These are phyloP conservation scores for Antitype chi DNA, from an alignment of 2,888 invertebrate genomes.

Conservation along the genomic window DNA sequence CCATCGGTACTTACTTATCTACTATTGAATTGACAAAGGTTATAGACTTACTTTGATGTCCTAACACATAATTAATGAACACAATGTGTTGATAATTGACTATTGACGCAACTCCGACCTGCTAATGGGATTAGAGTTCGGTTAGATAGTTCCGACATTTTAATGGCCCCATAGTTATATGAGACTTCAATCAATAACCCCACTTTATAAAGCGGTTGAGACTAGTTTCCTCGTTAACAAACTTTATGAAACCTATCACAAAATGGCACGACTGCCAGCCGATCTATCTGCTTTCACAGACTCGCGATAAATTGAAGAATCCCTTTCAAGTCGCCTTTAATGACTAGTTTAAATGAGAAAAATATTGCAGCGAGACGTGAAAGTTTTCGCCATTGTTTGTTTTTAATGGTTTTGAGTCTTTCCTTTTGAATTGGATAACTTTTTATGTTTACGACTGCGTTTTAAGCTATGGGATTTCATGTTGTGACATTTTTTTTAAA, in stretches of 20 bases:
- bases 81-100: conserved; percentile 37
- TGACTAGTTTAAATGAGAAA: conserved; percentile 24
- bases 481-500: neutral
- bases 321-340: conserved; percentile 28
- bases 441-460: neutral
- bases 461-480: neutral
- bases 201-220: conserved; percentile 58
- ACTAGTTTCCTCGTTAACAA: conserved; percentile 66
- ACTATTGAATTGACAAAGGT: neutral
- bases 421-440: neutral
- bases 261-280: conserved; percentile 47
- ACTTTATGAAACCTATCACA: conserved; percentile 66
- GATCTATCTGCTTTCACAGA: conserved; percentile 32
- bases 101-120: conserved; percentile 36
- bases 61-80: conserved; percentile 7
- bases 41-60: neutral
- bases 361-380: conserved; percentile 18
- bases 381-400: neutral
- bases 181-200: conserved; percentile 62
- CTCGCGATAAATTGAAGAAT: conserved; percentile 40
- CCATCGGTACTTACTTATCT: neutral
- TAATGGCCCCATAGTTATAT: conserved; percentile 50
- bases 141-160: conserved; percentile 42
- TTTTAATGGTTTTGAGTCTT: conserved; percentile 6
- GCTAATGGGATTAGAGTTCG: conserved; percentile 44